phyloP scores from a whole-genome alignment of 2,113 vertebrate species.

The Ceyx cyanopectus region DNA sequence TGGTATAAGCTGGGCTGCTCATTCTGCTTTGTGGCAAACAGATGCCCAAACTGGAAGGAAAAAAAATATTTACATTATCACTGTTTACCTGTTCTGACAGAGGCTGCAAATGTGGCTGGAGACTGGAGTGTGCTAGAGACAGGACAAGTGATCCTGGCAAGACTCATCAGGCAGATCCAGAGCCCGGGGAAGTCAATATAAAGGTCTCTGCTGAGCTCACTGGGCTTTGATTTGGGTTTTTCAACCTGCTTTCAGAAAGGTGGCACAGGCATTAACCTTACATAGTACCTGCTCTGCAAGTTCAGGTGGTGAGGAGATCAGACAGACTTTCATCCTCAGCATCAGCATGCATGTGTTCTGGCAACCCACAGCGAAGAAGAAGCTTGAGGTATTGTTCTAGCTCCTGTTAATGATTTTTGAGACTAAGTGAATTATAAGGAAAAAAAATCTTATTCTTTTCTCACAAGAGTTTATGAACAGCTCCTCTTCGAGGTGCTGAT shows the following conservation, averaged over 20 bases:
- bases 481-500: not conserved
- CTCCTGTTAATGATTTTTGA: not conserved
- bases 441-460: not conserved
- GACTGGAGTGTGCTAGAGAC: not conserved
- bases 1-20: not conserved
- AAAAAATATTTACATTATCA: not conserved
- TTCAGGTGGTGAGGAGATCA: not conserved
- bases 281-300: not conserved
- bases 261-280: not conserved
- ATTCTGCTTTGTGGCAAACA: not conserved
- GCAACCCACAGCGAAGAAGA: fast-evolving
- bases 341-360: not conserved
- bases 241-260: not conserved
- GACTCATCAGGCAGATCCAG: fast-evolving
- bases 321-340: not conserved
- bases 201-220: not conserved
- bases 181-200: not conserved
- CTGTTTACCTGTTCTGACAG: not conserved
- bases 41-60: not conserved
- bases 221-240: not conserved
- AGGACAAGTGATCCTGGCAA: fast-evolving
- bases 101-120: not conserved
- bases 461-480: not conserved
- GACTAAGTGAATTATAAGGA: not conserved
- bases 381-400: fast-evolving